Evolutionary conservation across 1,140 invertebrate genomes (phyloP).

Genomic region (Megalonaias nervosa): DNA sequence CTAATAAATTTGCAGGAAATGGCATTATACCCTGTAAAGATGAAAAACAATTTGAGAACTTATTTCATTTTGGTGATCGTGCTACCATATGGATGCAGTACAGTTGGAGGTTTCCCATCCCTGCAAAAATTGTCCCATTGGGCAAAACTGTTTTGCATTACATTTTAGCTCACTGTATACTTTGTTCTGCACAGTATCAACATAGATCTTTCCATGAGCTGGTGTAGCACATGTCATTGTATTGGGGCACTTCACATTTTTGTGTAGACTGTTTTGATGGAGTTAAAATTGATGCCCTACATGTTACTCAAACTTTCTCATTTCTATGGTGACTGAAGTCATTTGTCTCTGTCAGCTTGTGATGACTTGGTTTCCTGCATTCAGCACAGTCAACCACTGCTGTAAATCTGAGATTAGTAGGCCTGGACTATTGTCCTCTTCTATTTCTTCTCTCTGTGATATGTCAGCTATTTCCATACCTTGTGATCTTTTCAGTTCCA

Average conservation of each 20-base stretch:
- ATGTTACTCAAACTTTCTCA: neutral
- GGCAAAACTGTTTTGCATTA: constrained; percentile 6
- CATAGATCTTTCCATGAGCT: constrained; percentile 13
- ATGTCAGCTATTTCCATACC: neutral
- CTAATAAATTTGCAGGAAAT: too few relatives aligned
- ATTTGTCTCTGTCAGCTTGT: constrained; percentile 2
- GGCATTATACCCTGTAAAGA: too few relatives aligned
- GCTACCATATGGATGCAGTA: neutral
- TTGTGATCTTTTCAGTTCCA: neutral
- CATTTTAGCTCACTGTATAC: constrained; percentile 5
- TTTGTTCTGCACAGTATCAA: neutral
- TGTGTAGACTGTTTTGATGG: neutral
- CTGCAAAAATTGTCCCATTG: neutral
- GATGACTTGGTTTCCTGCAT: constrained; percentile 5
- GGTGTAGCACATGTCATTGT: neutral
- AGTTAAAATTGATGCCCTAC: neutral
- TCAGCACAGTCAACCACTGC: neutral
- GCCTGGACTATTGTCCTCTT: neutral
- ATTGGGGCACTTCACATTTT: neutral
- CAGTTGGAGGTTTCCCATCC: constrained; percentile 5
- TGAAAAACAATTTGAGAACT: too few relatives aligned
- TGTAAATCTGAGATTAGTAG: neutral
- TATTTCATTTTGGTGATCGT: neutral
- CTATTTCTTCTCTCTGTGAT: neutral
- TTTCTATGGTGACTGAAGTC: neutral